Conservation (phyloP, 2,797 vertebrate species). For the Leptatherina wallacei region DNA sequence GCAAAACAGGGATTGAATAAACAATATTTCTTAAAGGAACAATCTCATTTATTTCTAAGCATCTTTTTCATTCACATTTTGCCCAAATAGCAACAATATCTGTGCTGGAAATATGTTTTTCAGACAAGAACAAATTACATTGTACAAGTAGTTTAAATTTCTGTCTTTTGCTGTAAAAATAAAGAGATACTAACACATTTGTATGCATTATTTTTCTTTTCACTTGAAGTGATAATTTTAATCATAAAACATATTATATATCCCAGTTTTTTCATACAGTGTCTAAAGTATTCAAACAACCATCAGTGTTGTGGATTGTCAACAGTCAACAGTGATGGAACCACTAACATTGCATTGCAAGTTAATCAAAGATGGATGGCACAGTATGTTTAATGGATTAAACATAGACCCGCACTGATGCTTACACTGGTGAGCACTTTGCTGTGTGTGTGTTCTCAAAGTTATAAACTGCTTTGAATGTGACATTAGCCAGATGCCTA, state of each 20-base stretch:
- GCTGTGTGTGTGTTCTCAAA: background rate
- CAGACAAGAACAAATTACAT: slow-evolving; percentile 26
- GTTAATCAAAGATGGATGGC: background rate
- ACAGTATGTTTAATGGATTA: background rate
- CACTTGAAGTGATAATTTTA: background rate
- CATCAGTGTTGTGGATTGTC: background rate
- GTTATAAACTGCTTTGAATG: background rate
- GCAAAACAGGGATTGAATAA: slow-evolving; percentile 8
- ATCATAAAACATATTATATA: background rate
- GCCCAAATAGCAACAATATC: slow-evolving; percentile 13
- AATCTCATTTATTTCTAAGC: slow-evolving; percentile 3
- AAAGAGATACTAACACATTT: background rate
- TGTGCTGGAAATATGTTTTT: slow-evolving; percentile 18
- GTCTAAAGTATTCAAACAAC: background rate
- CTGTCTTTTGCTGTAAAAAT: background rate
- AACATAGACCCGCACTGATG: background rate
- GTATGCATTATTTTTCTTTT: background rate
- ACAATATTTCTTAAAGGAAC: slow-evolving; percentile 14
- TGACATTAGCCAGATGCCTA: slow-evolving; percentile 2
- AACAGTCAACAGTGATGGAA: background rate
- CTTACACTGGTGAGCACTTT: background rate
- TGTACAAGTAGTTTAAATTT: slow-evolving; percentile 1
- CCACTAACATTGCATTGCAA: background rate
- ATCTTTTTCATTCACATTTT: slow-evolving; percentile 19
- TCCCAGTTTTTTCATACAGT: background rate